Evolutionary conservation across 2,888 invertebrate genomes (phyloP).

Genomic region (Agrilus mali): DNA sequence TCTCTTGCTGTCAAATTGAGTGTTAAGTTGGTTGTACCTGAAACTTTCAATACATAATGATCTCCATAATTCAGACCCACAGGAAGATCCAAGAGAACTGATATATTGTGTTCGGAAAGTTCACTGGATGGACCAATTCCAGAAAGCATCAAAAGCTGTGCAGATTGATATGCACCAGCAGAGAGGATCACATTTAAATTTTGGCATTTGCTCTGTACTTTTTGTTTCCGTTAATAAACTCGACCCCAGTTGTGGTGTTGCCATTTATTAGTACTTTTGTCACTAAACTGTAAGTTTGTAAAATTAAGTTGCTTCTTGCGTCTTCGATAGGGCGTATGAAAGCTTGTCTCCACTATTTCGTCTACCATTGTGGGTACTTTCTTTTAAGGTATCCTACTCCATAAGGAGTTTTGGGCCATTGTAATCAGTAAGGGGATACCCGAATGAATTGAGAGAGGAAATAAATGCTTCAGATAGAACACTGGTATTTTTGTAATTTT

Average conservation of each 20-base stretch:
- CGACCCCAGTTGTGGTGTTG: constrained; percentile 37
- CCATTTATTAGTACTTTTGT: constrained; percentile 46
- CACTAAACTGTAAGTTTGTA: constrained; percentile 40
- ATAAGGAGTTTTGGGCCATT: constrained; percentile 46
- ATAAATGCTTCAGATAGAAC: constrained; percentile 38
- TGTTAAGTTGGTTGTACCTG: too few species aligned
- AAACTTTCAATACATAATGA: constrained; percentile 29
- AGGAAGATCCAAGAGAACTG: constrained; percentile 47
- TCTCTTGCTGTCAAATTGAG: too few species aligned
- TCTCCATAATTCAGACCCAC: constrained; percentile 66
- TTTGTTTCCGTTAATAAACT: constrained; percentile 37
- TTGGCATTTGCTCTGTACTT: constrained; percentile 35
- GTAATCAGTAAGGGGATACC: constrained; percentile 44
- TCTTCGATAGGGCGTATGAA: constrained; percentile 52
- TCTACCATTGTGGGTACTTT: constrained; percentile 45
- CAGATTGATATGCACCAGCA: constrained; percentile 47
- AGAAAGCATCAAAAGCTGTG: constrained; percentile 50
- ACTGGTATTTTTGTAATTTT: constrained; percentile 44
- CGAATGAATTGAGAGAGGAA: constrained; percentile 44
- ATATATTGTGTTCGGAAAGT: constrained; percentile 37
- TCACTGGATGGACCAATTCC: constrained; percentile 50
- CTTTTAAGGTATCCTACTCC: constrained; percentile 50
- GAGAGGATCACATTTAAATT: constrained; percentile 51
- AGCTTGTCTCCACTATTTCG: constrained; percentile 50
- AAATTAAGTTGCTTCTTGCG: constrained; percentile 39